Evolutionary conservation across 1,140 invertebrate species (phyloP), one percentile per base, ranked within the genome.

Genomic region (Metopolophium dirhodum): DNA sequence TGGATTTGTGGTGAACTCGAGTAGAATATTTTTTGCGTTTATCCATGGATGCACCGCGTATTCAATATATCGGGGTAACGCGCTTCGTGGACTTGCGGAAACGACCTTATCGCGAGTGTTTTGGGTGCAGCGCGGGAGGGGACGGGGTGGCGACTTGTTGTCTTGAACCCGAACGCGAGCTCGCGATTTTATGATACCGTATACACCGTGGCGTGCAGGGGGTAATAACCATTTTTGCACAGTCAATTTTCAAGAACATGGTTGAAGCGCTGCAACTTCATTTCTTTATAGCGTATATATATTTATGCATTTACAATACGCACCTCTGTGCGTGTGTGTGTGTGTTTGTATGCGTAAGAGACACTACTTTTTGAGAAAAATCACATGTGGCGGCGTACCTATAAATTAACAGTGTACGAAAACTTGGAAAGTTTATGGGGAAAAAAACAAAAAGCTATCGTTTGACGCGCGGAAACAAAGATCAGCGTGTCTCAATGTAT

Each of bases 371-470:
- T 45, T 37, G 22, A 9, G 37, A 23, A 45, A 85, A 45, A 85
- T 86, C 45, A 45, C 11, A 30, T 14, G 30, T 26, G 11, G 11
- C 2, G 22, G 22, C 41, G 22, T 45, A 26, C 14, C 2, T 41
- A 47, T 37, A 83, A 37, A 83, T 37, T 7, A 37, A 83, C 20
- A 35, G 22, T 23, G 35, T n/a, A 37, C 20, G 35, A 23, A 22
- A 82, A 8, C 6, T 83, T 7, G 23, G 37, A 26, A 41, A 26
- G 83, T 86, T 45, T 4, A 45, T 30, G 37, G 26, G 7, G 4
- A 45, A 23, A 89, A 47, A 37, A 57, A 89, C 51, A 37, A 57
- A 89, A 89, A 89, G 87, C 86, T 88, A 51, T 54, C 47, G n/a
- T 37, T 51, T 18, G 35, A 88, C 30, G 87, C 22, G 20, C 0